phyloP scores from a whole-genome alignment of 2,113 vertebrate genomes.

The Trematomus loennbergii region DNA sequence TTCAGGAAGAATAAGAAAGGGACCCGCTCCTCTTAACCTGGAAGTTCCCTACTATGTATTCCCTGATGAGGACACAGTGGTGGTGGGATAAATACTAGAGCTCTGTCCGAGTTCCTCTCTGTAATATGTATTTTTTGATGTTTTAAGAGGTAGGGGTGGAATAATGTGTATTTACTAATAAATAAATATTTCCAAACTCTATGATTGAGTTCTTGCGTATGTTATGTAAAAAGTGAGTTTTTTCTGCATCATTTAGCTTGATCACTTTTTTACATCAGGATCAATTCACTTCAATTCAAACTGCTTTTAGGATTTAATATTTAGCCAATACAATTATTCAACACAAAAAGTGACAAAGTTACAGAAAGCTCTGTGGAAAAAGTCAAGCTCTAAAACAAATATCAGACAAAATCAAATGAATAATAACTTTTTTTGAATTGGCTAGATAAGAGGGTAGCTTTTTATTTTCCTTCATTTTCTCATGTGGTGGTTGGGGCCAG shows the following conservation, averaged over 20 bases:
- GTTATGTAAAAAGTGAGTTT: not conserved
- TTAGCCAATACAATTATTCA: not conserved
- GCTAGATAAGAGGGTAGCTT: not conserved
- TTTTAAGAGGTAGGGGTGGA: slow-evolving; percentile 12
- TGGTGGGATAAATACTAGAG: slow-evolving; percentile 88
- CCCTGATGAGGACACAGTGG: slow-evolving; percentile 82
- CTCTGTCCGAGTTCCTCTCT: slow-evolving; percentile 24
- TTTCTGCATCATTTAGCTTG: not conserved
- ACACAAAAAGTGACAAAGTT: not conserved
- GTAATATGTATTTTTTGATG: slow-evolving; percentile 43
- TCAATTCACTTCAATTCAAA: not conserved
- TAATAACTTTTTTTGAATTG: not conserved
- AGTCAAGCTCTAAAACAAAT: not conserved
- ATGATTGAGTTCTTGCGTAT: not conserved
- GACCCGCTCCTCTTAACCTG: slow-evolving; percentile 92
- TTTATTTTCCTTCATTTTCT: not conserved
- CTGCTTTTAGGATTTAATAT: not conserved
- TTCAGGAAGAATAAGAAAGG: slow-evolving; percentile 93
- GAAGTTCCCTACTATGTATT: slow-evolving; percentile 93
- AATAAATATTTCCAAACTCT: slow-evolving; percentile 44
- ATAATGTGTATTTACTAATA: slow-evolving; percentile 54
- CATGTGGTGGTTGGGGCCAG: not conserved
- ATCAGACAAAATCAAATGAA: not conserved
- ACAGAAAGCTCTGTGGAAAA: not conserved
- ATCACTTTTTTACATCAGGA: not conserved